phyloP scores from a whole-genome alignment of 2,888 invertebrate genomes.

The Dryobota labecula region DNA sequence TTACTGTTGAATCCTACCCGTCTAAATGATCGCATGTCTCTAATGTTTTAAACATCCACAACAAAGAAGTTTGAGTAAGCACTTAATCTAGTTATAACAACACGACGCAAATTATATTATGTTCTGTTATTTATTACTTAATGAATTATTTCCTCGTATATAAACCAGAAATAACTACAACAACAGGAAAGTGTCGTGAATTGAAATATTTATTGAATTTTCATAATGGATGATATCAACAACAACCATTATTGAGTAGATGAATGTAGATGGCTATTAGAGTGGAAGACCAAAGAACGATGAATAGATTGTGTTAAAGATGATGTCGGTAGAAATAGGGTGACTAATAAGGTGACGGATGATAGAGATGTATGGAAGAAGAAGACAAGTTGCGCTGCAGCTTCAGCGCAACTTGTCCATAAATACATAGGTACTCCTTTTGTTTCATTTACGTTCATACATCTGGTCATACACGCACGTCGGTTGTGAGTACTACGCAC shows the following conservation, averaged over 20 bases:
- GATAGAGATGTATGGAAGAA: not conserved
- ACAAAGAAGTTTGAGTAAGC: slow-evolving; percentile 13
- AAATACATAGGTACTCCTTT: too few relatives aligned
- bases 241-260: not conserved
- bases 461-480: too few relatives aligned
- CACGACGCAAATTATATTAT: slow-evolving; percentile 21
- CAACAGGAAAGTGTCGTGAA: slow-evolving; percentile 30
- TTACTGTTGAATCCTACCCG: not conserved
- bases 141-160: slow-evolving; percentile 34
- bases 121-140: slow-evolving; percentile 15
- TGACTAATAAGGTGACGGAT: not conserved
- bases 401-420: too few relatives aligned
- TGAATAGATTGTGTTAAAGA: not conserved
- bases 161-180: slow-evolving; percentile 16
- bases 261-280: not conserved
- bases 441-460: too few relatives aligned
- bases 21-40: slow-evolving; percentile 23
- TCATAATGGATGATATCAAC: not conserved
- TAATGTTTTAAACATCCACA: not conserved
- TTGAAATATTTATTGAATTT: not conserved
- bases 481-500: too few relatives aligned
- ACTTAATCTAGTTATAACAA: slow-evolving; percentile 31
- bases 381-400: too few relatives aligned
- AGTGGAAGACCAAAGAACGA: not conserved
- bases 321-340: not conserved